phyloP scores from a whole-genome alignment of 2,888 invertebrate genomes.

The Teinopalpus imperialis region DNA sequence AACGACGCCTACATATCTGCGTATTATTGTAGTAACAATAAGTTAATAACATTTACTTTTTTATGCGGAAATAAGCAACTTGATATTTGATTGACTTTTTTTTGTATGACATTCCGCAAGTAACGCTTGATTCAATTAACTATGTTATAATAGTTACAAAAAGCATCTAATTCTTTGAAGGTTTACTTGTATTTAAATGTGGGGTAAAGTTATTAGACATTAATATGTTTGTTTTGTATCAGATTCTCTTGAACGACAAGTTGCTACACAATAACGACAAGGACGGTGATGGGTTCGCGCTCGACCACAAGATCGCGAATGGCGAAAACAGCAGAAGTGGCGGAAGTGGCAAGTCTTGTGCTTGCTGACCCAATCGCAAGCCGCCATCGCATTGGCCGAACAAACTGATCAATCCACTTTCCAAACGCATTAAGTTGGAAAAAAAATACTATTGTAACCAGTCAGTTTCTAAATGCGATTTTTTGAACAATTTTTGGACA shows the following conservation, averaged over 20 bases:
- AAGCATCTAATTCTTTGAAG: no score
- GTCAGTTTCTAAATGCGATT: not conserved
- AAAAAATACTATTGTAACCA: conserved; percentile 4
- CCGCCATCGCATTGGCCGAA: conserved; percentile 19
- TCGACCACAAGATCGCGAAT: conserved; percentile 81
- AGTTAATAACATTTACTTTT: no score
- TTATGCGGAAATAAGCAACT: no score
- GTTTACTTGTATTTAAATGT: no score
- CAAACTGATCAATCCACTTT: conserved; percentile 14
- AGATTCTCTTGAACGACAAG: conserved; percentile 91
- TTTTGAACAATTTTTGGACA: conserved; percentile 8
- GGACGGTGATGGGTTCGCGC: conserved; percentile 86
- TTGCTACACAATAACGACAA: conserved; percentile 86
- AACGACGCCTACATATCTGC: no score
- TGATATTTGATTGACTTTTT: no score
- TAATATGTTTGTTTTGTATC: conserved; percentile 37
- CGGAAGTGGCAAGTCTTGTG: conserved; percentile 75
- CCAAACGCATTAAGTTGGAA: conserved; percentile 7
- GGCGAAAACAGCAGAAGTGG: conserved; percentile 67
- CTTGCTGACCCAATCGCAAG: conserved; percentile 78
- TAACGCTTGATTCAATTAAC: no score
- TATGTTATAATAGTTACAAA: no score
- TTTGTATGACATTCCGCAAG: no score
- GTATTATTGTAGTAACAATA: no score
- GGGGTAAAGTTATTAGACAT: no score